Percentiles rank a stretch among this genome's conserved stretches.
Evolutionary conservation across 2,888 invertebrate genomes (phyloP).

Genomic region (Nemapogon koenigi): DNA sequence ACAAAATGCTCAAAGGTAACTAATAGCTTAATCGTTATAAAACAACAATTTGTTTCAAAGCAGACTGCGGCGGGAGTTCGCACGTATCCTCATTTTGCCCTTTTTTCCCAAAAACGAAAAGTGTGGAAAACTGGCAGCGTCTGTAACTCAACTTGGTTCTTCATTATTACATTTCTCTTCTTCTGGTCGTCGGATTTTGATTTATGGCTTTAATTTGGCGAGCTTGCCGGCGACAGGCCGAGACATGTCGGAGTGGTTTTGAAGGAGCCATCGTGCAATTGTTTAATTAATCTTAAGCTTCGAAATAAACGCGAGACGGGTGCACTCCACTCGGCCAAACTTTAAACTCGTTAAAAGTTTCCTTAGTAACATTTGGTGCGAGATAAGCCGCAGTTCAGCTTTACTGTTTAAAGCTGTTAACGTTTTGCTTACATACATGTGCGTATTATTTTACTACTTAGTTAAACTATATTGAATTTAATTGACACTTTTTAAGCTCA

Average conservation of each 20-base stretch:
- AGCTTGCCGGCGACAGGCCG: constrained; percentile 61
- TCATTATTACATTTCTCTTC: constrained; percentile 50
- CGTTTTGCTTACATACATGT: constrained; percentile 18
- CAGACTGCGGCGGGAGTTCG: constrained; percentile 2
- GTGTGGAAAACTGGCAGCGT: neutral
- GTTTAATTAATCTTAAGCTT: constrained; percentile 63
- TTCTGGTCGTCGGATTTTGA: constrained; percentile 57
- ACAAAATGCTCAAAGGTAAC: too few species aligned
- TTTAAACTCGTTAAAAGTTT: constrained; percentile 65
- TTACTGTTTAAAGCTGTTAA: constrained; percentile 54
- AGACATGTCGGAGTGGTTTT: constrained; percentile 63
- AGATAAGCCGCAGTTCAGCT: constrained; percentile 61
- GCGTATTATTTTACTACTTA: too few species aligned
- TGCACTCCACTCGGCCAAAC: constrained; percentile 60
- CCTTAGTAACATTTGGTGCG: constrained; percentile 63
- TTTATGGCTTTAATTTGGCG: constrained; percentile 63
- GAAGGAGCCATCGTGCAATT: constrained; percentile 62
- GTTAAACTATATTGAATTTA: too few species aligned
- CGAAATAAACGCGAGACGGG: constrained; percentile 33
- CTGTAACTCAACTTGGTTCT: constrained; percentile 33
- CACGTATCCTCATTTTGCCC: constrained; percentile 1
- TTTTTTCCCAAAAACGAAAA: constrained; percentile 2
- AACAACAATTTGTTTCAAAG: constrained; percentile 6
- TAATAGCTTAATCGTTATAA: too few species aligned
- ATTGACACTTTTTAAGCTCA: too few species aligned